Percentiles rank a stretch among this genome's conserved stretches.
phyloP scores from a whole-genome alignment of 2,113 vertebrate genomes.

The pig (Sus scrofa) region T2T-Sscrofa CM000826.6:32210501-32211000 shows the following conservation, averaged over 20 bases:
- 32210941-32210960: too few relatives aligned
- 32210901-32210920: too few relatives aligned
- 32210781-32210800: not conserved
- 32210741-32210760: not conserved
- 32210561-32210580: not conserved
- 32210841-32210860: too few relatives aligned
- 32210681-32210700: not conserved
- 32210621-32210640: not conserved
- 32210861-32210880: too few relatives aligned
- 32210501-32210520: not conserved
- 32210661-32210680: not conserved
- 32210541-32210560: not conserved
- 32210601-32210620: not conserved
- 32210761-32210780: not conserved
- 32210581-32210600: not conserved
- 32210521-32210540: not conserved
- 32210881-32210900: too few relatives aligned
- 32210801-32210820: too few relatives aligned
- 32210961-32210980: too few relatives aligned
- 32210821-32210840: too few relatives aligned
- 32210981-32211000: too few relatives aligned
- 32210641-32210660: not conserved
- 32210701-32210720: not conserved
- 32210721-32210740: accelerated
- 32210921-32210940: too few relatives aligned